A percentile compares a stretch with the other conserved stretches of the same genome.
These are phyloP conservation scores for Globodera rostochiensis DNA, from an alignment of 1,140 invertebrate genomes.

Conservation along the genomic window DNA sequence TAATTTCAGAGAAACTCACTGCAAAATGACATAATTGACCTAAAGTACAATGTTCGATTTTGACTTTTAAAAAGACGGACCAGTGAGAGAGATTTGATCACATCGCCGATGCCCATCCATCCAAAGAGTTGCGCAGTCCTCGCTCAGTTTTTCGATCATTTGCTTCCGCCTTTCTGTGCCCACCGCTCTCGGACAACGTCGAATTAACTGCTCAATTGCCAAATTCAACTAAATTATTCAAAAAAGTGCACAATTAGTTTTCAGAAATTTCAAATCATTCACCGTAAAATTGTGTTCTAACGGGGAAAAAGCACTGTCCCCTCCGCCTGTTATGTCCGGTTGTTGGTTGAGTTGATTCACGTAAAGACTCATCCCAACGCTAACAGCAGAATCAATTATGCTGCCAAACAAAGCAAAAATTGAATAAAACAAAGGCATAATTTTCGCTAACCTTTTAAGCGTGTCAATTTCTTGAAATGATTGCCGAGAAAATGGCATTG, in stretches of 20 bases:
- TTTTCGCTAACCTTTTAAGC: slow-evolving; percentile 12
- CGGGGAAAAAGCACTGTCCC: slow-evolving; percentile 5
- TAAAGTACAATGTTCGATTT: background rate
- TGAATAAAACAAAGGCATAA: slow-evolving; percentile 2
- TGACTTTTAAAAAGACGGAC: background rate
- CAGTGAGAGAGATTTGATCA: slow-evolving; percentile 32
- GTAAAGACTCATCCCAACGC: background rate
- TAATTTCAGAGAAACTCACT: slow-evolving; percentile 2
- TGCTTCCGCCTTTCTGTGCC: background rate
- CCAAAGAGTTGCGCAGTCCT: slow-evolving; percentile 32
- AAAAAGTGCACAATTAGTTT: background rate
- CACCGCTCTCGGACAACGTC: background rate
- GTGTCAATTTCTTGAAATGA: slow-evolving; percentile 16
- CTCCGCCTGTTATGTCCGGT: slow-evolving; percentile 7
- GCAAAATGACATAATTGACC: slow-evolving; percentile 17
- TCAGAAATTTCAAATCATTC: background rate
- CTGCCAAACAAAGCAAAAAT: background rate
- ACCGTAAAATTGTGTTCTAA: slow-evolving; percentile 30
- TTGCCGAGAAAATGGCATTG: background rate
- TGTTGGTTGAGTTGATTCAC: slow-evolving; percentile 9
- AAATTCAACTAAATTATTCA: slow-evolving; percentile 21
- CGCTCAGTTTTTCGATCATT: background rate
- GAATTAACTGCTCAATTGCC: slow-evolving; percentile 18
- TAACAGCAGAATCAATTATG: slow-evolving; percentile 9
- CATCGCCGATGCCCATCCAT: slow-evolving; percentile 37